phyloP scores from a whole-genome alignment of 2,888 invertebrate species.

The Miltochrista miniata region DNA sequence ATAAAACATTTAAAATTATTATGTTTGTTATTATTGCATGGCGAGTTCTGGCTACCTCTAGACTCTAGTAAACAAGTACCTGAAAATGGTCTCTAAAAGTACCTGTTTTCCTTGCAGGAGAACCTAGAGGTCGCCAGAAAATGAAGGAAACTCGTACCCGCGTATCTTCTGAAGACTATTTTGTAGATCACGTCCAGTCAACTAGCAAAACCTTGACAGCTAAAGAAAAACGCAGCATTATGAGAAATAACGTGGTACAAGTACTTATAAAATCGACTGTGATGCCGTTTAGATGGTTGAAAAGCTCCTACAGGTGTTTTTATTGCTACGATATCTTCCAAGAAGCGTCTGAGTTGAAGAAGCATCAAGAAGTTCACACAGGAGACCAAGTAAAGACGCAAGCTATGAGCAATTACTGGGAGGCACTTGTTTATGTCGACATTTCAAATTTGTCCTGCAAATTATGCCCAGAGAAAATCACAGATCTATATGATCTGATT shows the following conservation, averaged over 20 bases:
- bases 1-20: neutral
- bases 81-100: slow-evolving; percentile 41
- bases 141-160: slow-evolving; percentile 15
- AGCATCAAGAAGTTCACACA: slow-evolving; percentile 57
- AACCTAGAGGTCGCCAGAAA: slow-evolving; percentile 68
- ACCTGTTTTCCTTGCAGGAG: slow-evolving; percentile 74
- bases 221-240: slow-evolving; percentile 63
- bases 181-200: slow-evolving; percentile 6
- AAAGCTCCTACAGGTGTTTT: slow-evolving; percentile 74
- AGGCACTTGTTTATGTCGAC: slow-evolving; percentile 70
- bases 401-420: slow-evolving; percentile 75
- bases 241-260: slow-evolving; percentile 67
- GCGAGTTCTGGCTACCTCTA: slow-evolving; percentile 59
- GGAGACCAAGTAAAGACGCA: slow-evolving; percentile 61
- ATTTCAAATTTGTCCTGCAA: slow-evolving; percentile 63
- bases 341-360: slow-evolving; percentile 65
- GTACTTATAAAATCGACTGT: slow-evolving; percentile 64
- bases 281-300: slow-evolving; percentile 77
- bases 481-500: slow-evolving; percentile 65
- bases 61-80: slow-evolving; percentile 19
- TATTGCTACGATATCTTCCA: slow-evolving; percentile 78
- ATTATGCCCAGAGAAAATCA: slow-evolving; percentile 56
- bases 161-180: slow-evolving; percentile 16
- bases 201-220: slow-evolving; percentile 35
- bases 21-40: slow-evolving; percentile 23